Conservation (phyloP, 2,888 invertebrate genomes). For the Tineola bisselliella region DNA sequence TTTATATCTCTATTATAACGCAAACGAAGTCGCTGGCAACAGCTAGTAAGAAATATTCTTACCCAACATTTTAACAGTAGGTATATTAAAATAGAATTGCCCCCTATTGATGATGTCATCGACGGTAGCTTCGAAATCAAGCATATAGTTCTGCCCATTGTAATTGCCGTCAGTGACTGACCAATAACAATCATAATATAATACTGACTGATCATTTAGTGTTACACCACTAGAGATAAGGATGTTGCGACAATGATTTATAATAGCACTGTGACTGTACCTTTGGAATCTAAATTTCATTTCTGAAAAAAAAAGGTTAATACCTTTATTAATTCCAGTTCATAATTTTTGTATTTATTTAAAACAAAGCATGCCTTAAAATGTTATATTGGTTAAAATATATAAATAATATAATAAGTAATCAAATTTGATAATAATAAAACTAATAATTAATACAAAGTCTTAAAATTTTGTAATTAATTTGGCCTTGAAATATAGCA, state of each 20-base stretch:
- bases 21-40: too few relatives aligned
- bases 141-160: constrained; percentile 41
- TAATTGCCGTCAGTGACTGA: constrained; percentile 33
- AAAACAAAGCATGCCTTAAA: too few relatives aligned
- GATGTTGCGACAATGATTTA: constrained; percentile 52
- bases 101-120: constrained; percentile 46
- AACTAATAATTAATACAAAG: too few relatives aligned
- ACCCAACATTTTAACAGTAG: constrained; percentile 51
- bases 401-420: too few relatives aligned
- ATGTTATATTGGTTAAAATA: too few relatives aligned
- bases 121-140: constrained; percentile 52
- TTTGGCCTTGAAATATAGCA: too few relatives aligned
- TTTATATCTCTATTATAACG: too few relatives aligned
- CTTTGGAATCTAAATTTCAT: constrained; percentile 55
- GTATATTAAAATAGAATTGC: constrained; percentile 53
- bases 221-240: constrained; percentile 40
- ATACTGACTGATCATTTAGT: constrained; percentile 45
- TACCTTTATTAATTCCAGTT: too few relatives aligned
- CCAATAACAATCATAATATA: constrained; percentile 60
- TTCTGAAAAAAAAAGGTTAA: constrained; percentile 34
- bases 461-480: too few relatives aligned
- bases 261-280: constrained; percentile 25
- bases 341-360: too few relatives aligned
- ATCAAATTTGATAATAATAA: too few relatives aligned
- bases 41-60: constrained; percentile 30